Evolutionary conservation across 2,888 invertebrate genomes (phyloP).

Genomic region (Candidula unifasciata): DNA sequence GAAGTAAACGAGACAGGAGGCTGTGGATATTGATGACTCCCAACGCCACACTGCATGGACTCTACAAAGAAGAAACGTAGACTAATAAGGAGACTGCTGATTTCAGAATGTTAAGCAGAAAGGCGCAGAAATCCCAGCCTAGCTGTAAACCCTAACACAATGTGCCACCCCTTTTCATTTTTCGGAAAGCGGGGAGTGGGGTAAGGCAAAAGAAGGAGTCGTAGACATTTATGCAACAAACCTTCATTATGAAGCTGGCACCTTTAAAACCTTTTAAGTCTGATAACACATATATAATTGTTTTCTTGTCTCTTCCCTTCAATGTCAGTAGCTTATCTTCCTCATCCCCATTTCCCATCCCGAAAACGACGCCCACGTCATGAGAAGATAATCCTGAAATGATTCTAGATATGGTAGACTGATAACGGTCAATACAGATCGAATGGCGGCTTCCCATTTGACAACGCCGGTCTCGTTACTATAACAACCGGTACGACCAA

Average conservation of each 20-base stretch:
- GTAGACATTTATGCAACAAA: background rate
- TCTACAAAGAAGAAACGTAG: too few relatives aligned
- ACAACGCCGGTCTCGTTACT: constrained; percentile 39
- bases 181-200: background rate
- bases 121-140: too few relatives aligned
- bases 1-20: too few relatives aligned
- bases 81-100: too few relatives aligned
- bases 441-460: constrained; percentile 9
- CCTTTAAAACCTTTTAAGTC: too few relatives aligned
- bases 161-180: too few relatives aligned
- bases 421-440: constrained; percentile 21
- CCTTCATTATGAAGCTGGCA: too few relatives aligned
- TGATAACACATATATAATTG: too few relatives aligned
- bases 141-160: too few relatives aligned
- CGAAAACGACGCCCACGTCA: background rate
- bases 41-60: too few relatives aligned
- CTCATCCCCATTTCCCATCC: background rate
- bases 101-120: too few relatives aligned
- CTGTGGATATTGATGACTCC: too few relatives aligned
- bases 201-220: background rate
- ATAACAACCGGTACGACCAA: constrained; percentile 44
- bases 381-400: constrained; percentile 28
- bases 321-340: background rate
- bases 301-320: background rate
- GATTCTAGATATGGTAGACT: constrained; percentile 1